Conservation (phyloP, 2,888 invertebrate genomes). For the Copidosoma aretas region DNA sequence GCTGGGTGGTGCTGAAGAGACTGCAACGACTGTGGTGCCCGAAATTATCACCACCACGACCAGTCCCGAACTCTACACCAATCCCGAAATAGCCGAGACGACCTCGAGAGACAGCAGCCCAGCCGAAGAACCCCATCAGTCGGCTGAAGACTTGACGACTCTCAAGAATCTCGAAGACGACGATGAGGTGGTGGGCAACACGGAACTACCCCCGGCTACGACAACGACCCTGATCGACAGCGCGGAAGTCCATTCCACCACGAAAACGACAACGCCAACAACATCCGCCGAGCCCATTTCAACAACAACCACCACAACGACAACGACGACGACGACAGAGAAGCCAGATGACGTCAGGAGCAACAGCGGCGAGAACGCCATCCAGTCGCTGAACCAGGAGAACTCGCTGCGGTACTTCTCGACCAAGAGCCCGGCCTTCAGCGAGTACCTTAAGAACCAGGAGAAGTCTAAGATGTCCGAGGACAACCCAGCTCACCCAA, state of each 20-base stretch:
- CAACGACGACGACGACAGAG: slow-evolving; percentile 46
- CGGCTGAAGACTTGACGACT: slow-evolving; percentile 35
- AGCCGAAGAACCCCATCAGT: too few relatives aligned
- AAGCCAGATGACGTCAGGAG: slow-evolving; percentile 59
- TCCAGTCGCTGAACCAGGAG: slow-evolving; percentile 37
- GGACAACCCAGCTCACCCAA: slow-evolving; percentile 51
- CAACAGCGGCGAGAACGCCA: slow-evolving; percentile 58
- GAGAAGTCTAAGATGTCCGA: slow-evolving; percentile 48
- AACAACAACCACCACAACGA: slow-evolving; percentile 13
- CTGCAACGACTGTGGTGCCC: slow-evolving; percentile 7
- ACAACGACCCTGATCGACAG: slow-evolving; percentile 8
- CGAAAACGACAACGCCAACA: slow-evolving; percentile 33
- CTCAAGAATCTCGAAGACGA: slow-evolving; percentile 1
- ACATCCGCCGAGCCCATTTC: not conserved
- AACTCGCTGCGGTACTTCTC: slow-evolving; percentile 44
- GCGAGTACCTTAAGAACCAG: slow-evolving; percentile 50
- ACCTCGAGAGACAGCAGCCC: slow-evolving; percentile 22
- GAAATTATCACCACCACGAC: slow-evolving; percentile 11
- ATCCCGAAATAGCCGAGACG: slow-evolving; percentile 35
- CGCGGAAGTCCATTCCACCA: not conserved
- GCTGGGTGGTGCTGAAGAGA: slow-evolving; percentile 44
- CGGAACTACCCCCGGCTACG: slow-evolving; percentile 15
- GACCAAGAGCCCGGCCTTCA: slow-evolving; percentile 45
- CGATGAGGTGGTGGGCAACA: slow-evolving; percentile 13
- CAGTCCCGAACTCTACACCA: not conserved